Percentiles rank a stretch among this genome's conserved stretches.
Evolutionary conservation across 2,888 invertebrate species (phyloP).

Genomic region (Caenorhabditis macrosperma): DNA sequence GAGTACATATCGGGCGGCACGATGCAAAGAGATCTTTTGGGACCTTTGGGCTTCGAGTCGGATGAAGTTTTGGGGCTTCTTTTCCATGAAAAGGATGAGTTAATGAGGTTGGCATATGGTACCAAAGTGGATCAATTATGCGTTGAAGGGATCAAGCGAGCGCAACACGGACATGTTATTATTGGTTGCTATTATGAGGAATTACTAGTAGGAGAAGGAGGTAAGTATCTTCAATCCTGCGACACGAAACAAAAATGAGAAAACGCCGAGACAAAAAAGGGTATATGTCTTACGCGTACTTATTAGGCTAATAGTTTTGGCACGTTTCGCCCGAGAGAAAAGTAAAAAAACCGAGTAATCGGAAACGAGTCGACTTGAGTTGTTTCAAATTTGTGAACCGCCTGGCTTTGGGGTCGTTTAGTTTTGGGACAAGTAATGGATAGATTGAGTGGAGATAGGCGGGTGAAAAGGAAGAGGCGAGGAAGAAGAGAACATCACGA

Average conservation of each 20-base stretch:
- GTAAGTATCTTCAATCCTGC: neutral
- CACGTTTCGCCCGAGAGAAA: too few species aligned
- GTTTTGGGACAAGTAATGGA: constrained; percentile 58
- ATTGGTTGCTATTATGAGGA: constrained; percentile 55
- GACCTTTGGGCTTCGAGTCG: constrained; percentile 12
- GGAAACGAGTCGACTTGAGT: neutral
- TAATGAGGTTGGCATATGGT: constrained; percentile 52
- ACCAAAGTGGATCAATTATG: constrained; percentile 58
- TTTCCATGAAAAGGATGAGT: constrained; percentile 31
- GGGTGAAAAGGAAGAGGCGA: constrained; percentile 3
- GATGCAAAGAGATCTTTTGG: neutral
- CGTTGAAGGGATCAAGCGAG: constrained; percentile 36
- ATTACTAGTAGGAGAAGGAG: constrained; percentile 31
- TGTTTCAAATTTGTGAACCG: constrained; percentile 28
- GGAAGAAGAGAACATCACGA: constrained; percentile 50
- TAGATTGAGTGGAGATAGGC: constrained; percentile 56
- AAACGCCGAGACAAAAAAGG: neutral
- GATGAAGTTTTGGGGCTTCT: too few species aligned
- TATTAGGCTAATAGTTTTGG: constrained; percentile 38
- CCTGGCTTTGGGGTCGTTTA: constrained; percentile 32
- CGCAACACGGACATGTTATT: constrained; percentile 35
- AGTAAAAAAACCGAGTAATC: neutral
- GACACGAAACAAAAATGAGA: neutral
- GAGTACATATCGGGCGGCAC: neutral
- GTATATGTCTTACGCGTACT: neutral